Percentiles rank a stretch among this genome's conserved stretches.
Evolutionary conservation across 1,140 invertebrate genomes (phyloP).

Genomic region (Campoletis sonorensis): DNA sequence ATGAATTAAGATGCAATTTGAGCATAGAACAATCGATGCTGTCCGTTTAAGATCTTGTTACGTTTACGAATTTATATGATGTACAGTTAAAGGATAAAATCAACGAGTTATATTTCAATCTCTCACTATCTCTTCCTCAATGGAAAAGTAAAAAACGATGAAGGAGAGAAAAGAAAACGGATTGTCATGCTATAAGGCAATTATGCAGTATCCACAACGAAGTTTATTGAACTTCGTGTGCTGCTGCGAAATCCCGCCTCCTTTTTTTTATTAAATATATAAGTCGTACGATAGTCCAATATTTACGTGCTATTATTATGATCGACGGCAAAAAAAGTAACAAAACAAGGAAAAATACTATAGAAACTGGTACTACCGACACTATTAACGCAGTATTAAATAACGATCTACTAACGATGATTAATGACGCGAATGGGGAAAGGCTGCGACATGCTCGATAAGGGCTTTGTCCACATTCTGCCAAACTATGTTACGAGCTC

Average conservation of each 20-base stretch:
- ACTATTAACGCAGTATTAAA: constrained; percentile 48
- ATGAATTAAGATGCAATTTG: neutral
- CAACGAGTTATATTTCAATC: no score
- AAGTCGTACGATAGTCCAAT: no score
- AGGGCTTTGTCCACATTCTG: neutral
- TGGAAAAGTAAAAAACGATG: no score
- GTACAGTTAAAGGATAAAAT: neutral
- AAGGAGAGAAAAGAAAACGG: no score
- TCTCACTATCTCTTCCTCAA: no score
- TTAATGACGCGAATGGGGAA: constrained; percentile 15
- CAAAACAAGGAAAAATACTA: constrained; percentile 3
- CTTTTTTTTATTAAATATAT: no score
- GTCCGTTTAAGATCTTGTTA: constrained; percentile 15
- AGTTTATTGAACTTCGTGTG: no score
- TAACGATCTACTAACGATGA: constrained; percentile 8
- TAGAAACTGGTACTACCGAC: constrained; percentile 21
- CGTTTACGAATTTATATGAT: constrained; percentile 15
- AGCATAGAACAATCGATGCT: no score
- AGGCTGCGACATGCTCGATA: neutral
- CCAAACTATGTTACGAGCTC: neutral
- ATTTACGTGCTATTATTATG: neutral
- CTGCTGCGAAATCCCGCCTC: no score
- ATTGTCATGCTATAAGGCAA: no score
- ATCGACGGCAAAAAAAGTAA: neutral
- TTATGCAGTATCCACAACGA: no score